Conservation (phyloP, 2,888 invertebrate genomes). For the Caenorhabditis sp. region DNA sequence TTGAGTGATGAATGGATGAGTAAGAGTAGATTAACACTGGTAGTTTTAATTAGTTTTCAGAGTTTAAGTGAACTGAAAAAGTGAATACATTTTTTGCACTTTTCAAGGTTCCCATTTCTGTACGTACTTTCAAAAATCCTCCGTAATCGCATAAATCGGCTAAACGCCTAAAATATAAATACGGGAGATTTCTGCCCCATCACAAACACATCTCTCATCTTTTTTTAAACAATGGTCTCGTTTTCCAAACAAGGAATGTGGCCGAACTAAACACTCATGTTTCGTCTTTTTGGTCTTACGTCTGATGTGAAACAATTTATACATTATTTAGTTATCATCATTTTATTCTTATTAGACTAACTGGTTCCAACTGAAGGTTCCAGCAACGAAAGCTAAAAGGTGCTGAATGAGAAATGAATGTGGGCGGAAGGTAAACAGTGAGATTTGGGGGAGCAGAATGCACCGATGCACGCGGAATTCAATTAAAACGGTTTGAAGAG, state of each 20-base stretch:
- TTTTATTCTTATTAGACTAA: constrained; percentile 11
- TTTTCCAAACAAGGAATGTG: no score
- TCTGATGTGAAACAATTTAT: no score
- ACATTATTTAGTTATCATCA: no score
- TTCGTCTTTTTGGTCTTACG: no score
- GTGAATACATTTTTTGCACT: no score
- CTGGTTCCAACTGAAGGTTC: background rate
- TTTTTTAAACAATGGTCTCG: constrained; percentile 25
- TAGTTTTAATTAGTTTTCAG: background rate
- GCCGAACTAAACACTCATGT: no score
- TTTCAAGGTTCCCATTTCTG: no score
- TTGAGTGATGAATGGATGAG: constrained; percentile 33
- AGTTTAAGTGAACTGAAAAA: background rate
- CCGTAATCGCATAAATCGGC: no score
- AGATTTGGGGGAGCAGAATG: constrained; percentile 10
- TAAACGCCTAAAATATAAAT: no score
- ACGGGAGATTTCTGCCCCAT: no score
- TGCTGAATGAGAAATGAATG: constrained; percentile 30
- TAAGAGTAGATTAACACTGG: constrained; percentile 30
- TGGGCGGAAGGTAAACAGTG: constrained; percentile 23
- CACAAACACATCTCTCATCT: constrained; percentile 23
- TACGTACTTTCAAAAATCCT: no score
- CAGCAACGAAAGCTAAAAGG: background rate
- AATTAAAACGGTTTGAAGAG: constrained; percentile 10
- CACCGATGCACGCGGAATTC: constrained; percentile 9